Evolutionary conservation across 2,113 vertebrate genomes (phyloP).

Genomic region (Callopanchax toddi): DNA sequence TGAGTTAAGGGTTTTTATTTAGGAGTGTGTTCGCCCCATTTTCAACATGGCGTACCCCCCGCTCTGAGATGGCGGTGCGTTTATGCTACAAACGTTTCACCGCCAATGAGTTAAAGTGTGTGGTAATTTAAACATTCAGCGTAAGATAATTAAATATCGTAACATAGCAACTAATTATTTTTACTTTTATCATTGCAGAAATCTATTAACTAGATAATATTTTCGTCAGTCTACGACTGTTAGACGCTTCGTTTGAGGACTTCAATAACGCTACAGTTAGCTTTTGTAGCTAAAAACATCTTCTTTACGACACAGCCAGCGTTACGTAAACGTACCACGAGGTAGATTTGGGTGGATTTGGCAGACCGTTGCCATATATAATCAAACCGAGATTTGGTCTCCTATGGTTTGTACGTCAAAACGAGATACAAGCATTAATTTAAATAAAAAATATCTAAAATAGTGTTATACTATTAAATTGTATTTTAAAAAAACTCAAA

Average conservation of each 20-base stretch:
- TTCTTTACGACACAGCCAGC: slow-evolving; percentile 28
- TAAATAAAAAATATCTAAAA: no score
- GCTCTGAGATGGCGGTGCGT: slow-evolving; percentile 68
- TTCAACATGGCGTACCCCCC: slow-evolving; percentile 76
- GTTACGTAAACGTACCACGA: slow-evolving; percentile 37
- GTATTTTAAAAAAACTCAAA: no score
- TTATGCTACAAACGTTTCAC: slow-evolving; percentile 38
- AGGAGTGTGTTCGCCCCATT: slow-evolving; percentile 71
- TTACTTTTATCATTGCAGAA: neutral
- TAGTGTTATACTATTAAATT: no score
- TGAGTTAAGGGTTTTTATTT: slow-evolving; percentile 30
- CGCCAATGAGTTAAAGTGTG: neutral
- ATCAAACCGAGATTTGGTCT: neutral
- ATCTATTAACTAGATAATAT: neutral
- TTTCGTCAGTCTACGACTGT: neutral
- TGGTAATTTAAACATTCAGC: neutral
- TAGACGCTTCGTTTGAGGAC: slow-evolving; percentile 12
- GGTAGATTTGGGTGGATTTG: neutral
- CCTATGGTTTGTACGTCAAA: no score
- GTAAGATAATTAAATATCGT: neutral
- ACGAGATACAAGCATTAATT: no score
- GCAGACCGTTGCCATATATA: neutral
- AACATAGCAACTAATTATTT: neutral
- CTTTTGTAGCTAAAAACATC: slow-evolving; percentile 8
- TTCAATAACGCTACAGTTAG: neutral